A percentile compares a stretch with the other conserved stretches of the same genome.
These are phyloP conservation scores for Labroides dimidiatus DNA, from an alignment of 2,797 vertebrate species.

Conservation along the genomic window DNA sequence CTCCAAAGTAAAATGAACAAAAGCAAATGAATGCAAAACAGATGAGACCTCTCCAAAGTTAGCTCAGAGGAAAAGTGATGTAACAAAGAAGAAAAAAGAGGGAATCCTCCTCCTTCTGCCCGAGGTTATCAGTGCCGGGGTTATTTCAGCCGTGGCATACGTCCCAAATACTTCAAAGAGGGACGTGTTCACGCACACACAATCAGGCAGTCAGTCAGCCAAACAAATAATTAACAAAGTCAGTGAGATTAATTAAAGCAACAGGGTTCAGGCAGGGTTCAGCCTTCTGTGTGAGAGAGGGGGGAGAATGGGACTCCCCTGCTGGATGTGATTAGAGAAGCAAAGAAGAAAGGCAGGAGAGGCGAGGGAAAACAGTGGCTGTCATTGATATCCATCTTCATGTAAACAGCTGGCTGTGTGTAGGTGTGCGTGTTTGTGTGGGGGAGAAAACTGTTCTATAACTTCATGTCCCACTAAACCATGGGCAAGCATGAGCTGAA, in stretches of 20 bases:
- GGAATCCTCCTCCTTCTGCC: constrained; percentile 36
- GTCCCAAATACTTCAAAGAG: constrained; percentile 67
- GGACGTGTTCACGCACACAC: constrained; percentile 38
- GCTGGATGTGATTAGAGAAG: constrained; percentile 70
- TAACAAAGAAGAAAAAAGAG: constrained; percentile 12
- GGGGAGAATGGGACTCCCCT: constrained; percentile 51
- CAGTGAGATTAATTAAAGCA: constrained; percentile 80
- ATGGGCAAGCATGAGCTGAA: neutral
- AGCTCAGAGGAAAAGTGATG: neutral
- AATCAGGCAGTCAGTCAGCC: constrained; percentile 62
- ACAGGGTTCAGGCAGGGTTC: constrained; percentile 83
- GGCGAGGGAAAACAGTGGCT: constrained; percentile 73
- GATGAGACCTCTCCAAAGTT: neutral
- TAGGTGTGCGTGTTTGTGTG: constrained; percentile 6
- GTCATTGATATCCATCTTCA: constrained; percentile 80
- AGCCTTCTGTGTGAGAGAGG: constrained; percentile 64
- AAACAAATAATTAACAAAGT: constrained; percentile 84
- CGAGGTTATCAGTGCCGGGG: constrained; percentile 54
- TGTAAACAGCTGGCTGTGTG: constrained; percentile 78
- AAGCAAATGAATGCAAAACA: constrained; percentile 1
- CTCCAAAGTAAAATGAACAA: neutral
- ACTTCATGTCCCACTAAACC: constrained; percentile 1
- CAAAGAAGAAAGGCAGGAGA: constrained; percentile 71
- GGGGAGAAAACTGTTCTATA: neutral
- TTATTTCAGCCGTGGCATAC: constrained; percentile 60